Evolutionary conservation across 2,888 invertebrate species (phyloP).

Genomic region (Pterostichus madidus): DNA sequence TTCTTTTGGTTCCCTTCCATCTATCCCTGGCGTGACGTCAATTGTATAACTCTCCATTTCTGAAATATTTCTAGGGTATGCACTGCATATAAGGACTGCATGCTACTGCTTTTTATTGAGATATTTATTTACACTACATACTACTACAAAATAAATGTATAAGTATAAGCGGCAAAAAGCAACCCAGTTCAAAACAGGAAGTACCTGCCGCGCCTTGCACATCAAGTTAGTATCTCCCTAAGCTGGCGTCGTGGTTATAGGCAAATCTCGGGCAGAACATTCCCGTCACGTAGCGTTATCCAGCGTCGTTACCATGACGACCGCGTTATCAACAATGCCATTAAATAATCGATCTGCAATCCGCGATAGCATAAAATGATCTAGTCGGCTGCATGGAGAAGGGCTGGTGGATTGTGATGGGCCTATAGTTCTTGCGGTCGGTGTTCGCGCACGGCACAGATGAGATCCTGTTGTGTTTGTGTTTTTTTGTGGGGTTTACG

Average conservation of each 20-base stretch:
- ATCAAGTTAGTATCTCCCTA: conserved; percentile 5
- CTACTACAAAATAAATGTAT: too few species aligned
- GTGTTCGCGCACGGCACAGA: neutral
- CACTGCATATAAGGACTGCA: too few species aligned
- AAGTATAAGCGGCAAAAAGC: too few species aligned
- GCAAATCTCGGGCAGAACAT: conserved; percentile 38
- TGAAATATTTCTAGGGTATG: too few species aligned
- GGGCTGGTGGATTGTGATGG: neutral
- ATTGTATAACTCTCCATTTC: too few species aligned
- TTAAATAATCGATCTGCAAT: conserved; percentile 49
- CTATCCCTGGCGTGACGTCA: too few species aligned
- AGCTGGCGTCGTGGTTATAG: conserved; percentile 16
- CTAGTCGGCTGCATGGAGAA: neutral
- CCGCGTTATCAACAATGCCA: conserved; percentile 55
- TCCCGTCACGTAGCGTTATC: conserved; percentile 52
- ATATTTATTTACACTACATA: too few species aligned
- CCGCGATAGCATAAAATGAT: neutral
- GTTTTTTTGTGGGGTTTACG: neutral
- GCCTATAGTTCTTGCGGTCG: neutral
- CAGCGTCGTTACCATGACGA: conserved; percentile 40
- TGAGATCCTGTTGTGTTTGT: neutral
- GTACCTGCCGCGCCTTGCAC: neutral
- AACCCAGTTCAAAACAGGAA: too few species aligned
- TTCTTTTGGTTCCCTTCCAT: too few species aligned
- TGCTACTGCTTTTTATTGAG: too few species aligned